These are phyloP conservation scores for Myotis vivesi DNA, from an alignment of 2,797 vertebrate genomes.

Conservation along the genomic window DNA sequence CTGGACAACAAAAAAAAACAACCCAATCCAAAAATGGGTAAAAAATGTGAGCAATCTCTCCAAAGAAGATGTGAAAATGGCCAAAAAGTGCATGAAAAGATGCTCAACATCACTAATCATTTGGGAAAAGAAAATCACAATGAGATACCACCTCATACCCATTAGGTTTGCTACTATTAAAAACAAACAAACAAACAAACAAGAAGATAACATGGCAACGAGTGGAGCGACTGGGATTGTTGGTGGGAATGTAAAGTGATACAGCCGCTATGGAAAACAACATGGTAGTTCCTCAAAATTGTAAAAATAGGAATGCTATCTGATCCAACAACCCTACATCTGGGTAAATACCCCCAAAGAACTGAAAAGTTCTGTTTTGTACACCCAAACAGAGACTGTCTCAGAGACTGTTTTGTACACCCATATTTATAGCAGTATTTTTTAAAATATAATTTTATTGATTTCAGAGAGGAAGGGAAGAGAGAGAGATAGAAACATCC, in stretches of 20 bases:
- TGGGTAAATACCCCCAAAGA: not conserved
- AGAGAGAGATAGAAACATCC: too few relatives aligned
- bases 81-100: not conserved
- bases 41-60: not conserved
- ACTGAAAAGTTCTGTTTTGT: not conserved
- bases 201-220: not conserved
- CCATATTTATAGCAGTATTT: not conserved
- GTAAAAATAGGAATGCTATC: not conserved
- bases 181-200: accelerated
- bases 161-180: not conserved
- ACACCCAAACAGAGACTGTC: not conserved
- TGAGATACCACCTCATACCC: not conserved
- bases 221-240: not conserved
- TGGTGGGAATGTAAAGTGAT: not conserved
- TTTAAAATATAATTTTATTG: too few relatives aligned
- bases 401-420: not conserved
- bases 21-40: not conserved
- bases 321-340: not conserved
- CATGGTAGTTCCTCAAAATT: not conserved
- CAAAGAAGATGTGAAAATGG: not conserved
- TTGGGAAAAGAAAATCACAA: not conserved
- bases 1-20: not conserved
- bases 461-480: too few relatives aligned
- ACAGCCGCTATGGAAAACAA: not conserved
- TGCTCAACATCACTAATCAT: not conserved